Evolutionary conservation across 2,113 vertebrate genomes (phyloP).

Genomic region (Raja brachyura): DNA sequence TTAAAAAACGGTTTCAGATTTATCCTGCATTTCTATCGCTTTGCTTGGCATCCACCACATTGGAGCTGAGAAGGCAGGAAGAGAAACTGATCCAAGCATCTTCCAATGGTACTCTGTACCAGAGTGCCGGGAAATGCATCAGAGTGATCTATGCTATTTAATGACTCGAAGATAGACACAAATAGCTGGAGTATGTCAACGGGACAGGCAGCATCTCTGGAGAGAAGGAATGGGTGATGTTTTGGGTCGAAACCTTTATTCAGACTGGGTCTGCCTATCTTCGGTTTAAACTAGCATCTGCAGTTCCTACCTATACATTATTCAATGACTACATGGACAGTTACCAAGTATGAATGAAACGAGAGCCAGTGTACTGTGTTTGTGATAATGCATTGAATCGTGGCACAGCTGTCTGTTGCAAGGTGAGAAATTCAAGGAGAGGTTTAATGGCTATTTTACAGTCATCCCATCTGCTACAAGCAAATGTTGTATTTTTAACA

Average conservation of each 20-base stretch:
- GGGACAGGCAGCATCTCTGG: too few species aligned
- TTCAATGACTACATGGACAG: neutral
- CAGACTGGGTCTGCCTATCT: too few species aligned
- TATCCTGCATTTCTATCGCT: neutral
- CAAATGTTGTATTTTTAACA: neutral
- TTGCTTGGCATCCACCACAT: neutral
- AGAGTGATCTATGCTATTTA: neutral
- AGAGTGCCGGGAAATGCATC: neutral
- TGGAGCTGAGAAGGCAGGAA: neutral
- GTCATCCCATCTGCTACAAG: neutral
- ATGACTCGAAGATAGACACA: neutral
- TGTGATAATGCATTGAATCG: neutral
- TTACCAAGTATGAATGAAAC: neutral
- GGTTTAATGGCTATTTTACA: constrained; percentile 7
- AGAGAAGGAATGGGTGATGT: too few species aligned
- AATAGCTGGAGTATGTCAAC: too few species aligned
- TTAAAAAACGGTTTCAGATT: neutral
- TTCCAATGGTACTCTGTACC: neutral
- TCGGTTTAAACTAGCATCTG: too few species aligned
- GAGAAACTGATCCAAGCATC: neutral
- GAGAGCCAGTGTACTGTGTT: neutral
- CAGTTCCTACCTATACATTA: too few species aligned
- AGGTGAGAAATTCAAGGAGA: neutral
- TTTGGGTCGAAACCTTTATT: too few species aligned
- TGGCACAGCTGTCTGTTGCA: neutral